Percentiles rank a stretch among this genome's conserved stretches.
phyloP scores from a whole-genome alignment of 2,888 invertebrate genomes.

The Hedychridium roseum region DNA sequence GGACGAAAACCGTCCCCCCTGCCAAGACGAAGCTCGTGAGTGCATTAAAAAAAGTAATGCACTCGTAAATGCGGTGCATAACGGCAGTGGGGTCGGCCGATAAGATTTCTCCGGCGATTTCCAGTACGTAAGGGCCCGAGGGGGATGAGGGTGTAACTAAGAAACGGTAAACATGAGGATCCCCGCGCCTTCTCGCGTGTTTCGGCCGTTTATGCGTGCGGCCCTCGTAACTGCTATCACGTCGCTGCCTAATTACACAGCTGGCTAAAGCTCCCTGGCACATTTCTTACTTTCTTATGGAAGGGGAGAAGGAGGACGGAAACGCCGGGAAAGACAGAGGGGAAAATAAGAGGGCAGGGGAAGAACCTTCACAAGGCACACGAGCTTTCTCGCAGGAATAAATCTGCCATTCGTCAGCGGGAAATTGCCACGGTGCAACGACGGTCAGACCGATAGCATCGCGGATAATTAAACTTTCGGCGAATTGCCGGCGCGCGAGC shows the following conservation, averaged over 20 bases:
- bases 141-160: no score
- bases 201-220: constrained; percentile 37
- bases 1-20: no score
- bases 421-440: no score
- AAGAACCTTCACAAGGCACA: constrained; percentile 12
- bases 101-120: constrained; percentile 23
- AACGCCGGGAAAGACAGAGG: no score
- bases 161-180: constrained; percentile 19
- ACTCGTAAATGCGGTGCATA: constrained; percentile 10
- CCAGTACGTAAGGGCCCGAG: no score
- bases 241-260: constrained; percentile 37
- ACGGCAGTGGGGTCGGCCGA: constrained; percentile 7
- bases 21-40: no score
- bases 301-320: constrained; percentile 10
- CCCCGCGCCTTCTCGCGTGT: constrained; percentile 43
- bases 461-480: no score
- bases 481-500: no score
- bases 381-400: constrained; percentile 17
- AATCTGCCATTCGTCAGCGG: constrained; percentile 23
- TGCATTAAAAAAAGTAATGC: constrained; percentile 20
- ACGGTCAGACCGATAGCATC: no score
- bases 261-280: constrained; percentile 11
- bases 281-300: constrained; percentile 26
- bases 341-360: constrained; percentile 12
- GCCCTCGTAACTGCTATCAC: constrained; percentile 36